Base-by-base conservation (phyloP, 2,888 invertebrate genomes). In the Sesamia inferens region DNA sequence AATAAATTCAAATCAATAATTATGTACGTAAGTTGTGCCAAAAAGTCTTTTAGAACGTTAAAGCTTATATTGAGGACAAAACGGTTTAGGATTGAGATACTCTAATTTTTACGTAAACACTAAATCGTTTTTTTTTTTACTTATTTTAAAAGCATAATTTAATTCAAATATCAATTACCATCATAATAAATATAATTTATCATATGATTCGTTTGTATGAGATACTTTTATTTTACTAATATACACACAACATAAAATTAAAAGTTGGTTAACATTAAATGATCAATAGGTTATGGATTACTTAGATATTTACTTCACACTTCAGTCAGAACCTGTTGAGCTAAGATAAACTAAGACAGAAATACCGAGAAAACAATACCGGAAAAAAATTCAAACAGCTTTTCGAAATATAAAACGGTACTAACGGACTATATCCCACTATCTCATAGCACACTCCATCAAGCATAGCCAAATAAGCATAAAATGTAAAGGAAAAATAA, bases 401-500 rank as follows among this genome's bases (percentile, higher is more conserved):
- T 59, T 59, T 62, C 57, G 24, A 61, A 64, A 65, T 44, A 59
- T 65, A 66, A 61, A 66, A 67, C 39, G n/a, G 22, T 47, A 73
- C 68, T 73, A 71, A 47, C 54, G 16, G 64, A n/a, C 63, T 54
- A 6, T 47, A 73, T 42, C 39, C 65, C 55, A 64, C 11, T 76
- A 75, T 79, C 82, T 79, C 63, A 68, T 58, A 55, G 55, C 76
- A 79, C 80, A 78, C 78, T 74, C 76, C 75, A 86, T 87, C 79
- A 84, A 78, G 73, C 81, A 78, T 76, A 71, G 74, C 76, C 79
- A 79, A 86, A 86, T 84, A 80, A 71, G 71, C 76, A 73, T 78
- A 79, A 85, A 81, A 83, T 80, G 69, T 71, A 71, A 76, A 76
- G 76, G 70, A 76, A 85, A 85, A 82, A 83, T 73, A 79, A 76